Conservation (phyloP, 2,113 vertebrate genomes). For the Gnathonemus longibarbis region DNA sequence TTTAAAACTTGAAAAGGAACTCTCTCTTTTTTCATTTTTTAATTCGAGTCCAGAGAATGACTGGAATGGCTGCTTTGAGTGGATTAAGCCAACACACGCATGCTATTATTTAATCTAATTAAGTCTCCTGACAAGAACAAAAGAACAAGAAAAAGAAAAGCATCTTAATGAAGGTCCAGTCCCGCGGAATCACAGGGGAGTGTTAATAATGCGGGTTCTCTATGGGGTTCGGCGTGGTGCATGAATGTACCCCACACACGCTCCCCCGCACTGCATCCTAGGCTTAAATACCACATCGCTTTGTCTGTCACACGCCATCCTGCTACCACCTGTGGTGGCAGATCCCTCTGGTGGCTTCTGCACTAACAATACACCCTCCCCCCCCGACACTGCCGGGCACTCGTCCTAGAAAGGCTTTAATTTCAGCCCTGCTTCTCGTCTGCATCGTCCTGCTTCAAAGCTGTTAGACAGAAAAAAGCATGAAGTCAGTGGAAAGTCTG, state of each 20-base stretch:
- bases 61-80: conserved; percentile 54
- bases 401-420: not conserved
- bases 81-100: conserved; percentile 67
- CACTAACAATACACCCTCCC: not conserved
- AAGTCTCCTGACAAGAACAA: conserved; percentile 58
- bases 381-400: not conserved
- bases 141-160: conserved; percentile 51
- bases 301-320: not conserved
- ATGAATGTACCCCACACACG: not conserved
- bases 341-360: not conserved
- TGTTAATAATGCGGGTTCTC: conserved; percentile 30
- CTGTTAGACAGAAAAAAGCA: not conserved
- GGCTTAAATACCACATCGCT: not conserved
- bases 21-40: conserved; percentile 45
- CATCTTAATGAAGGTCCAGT: conserved; percentile 47
- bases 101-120: conserved; percentile 69
- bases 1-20: conserved; percentile 56
- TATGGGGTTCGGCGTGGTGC: not conserved
- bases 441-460: not conserved
- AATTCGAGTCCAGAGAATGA: conserved; percentile 55
- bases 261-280: not conserved
- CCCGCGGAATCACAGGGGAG: conserved; percentile 42
- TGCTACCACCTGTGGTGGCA: not conserved
- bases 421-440: not conserved
- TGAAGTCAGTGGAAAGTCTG: too few relatives aligned